Base-by-base conservation (phyloP, 1,140 invertebrate species). In the Nilaparvata lugens region DNA sequence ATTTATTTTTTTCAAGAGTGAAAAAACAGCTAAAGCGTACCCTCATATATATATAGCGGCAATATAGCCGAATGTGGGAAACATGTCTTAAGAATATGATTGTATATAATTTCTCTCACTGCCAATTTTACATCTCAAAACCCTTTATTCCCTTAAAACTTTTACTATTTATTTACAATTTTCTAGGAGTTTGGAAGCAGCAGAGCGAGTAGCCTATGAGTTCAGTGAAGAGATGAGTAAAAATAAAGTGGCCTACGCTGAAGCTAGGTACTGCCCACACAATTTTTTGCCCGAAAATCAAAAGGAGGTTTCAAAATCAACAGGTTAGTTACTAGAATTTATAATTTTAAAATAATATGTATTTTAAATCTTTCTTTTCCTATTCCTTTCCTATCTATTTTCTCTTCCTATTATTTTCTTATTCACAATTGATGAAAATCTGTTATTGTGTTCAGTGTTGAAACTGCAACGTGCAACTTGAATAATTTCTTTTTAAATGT, bases 171-270 rank as follows among this genome's bases (percentile, higher is more conserved):
- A 45, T 45, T 45, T n/a, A 16, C 19, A 48, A 19, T 48, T 19
- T 48, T 48, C 16, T n/a, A 48, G 45, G 45, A 23, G 81, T 65
- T 57, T 71, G n/a, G 68, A 72, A 28, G 81, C 80, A 0, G 74
- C 83, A 18, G 75, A 78, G 62, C 69, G 79, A 54, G 71, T 84
- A 19, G 78, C 81, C 0, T 80, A 80, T 62, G 83, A 84, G 66
- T 76, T 81, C 60, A 80, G 79, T 61, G 80, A 83, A 69, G 80
- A 83, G 66, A 71, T 75, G 62, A 69, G 75, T 0, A 67, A 69
- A 7, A 62, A 79, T 53, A 74, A 76, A 19, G 75, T 82, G 2
- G 62, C 73, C 18, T 84, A 84, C 66, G 74, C 75, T 21, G 83
- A 84, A 69, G 75, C 73, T 0, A 71, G 83, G 4, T 83, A 77